These are phyloP conservation scores for Drosophila kohkoa DNA, from an alignment of 1,140 invertebrate genomes.

Conservation along the genomic window DNA sequence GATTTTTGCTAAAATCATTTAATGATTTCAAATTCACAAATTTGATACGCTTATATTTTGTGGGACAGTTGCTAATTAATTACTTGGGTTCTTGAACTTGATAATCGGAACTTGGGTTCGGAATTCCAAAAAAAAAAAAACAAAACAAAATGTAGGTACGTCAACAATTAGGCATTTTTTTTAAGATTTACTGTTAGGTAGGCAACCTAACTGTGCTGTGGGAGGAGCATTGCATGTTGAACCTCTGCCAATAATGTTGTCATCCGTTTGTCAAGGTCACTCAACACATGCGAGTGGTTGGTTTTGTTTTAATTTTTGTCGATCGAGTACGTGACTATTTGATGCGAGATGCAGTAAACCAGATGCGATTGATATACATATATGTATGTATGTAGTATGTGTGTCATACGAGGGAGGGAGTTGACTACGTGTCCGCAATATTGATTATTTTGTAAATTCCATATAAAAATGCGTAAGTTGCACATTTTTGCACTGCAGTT, in stretches of 20 bases:
- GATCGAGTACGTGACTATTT: conserved; percentile 69
- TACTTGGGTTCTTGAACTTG: conserved; percentile 35
- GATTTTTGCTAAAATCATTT: not conserved
- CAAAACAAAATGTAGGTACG: not conserved
- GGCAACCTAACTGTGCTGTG: conserved; percentile 18
- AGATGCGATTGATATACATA: conserved; percentile 36
- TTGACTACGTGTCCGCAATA: conserved; percentile 56
- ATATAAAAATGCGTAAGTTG: conserved; percentile 65
- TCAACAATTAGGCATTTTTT: not conserved
- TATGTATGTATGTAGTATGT: conserved; percentile 15
- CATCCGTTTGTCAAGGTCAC: conserved; percentile 66
- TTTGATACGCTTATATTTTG: conserved; percentile 20
- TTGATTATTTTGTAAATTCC: conserved; percentile 22
- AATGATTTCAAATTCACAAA: conserved; percentile 8
- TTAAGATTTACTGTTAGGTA: not conserved
- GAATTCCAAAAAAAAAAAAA: not conserved
- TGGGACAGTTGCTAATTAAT: conserved; percentile 29
- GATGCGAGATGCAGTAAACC: conserved; percentile 52
- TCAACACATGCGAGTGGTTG: conserved; percentile 29
- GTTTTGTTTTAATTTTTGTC: conserved; percentile 47
- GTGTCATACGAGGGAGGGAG: conserved; percentile 44
- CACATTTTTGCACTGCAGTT: conserved; percentile 54
- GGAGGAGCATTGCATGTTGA: conserved; percentile 42
- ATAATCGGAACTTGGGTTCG: conserved; percentile 8
- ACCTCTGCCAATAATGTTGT: conserved; percentile 65